Conservation (phyloP, 2,797 vertebrate species). For the Rhyacichthys aspro region DNA sequence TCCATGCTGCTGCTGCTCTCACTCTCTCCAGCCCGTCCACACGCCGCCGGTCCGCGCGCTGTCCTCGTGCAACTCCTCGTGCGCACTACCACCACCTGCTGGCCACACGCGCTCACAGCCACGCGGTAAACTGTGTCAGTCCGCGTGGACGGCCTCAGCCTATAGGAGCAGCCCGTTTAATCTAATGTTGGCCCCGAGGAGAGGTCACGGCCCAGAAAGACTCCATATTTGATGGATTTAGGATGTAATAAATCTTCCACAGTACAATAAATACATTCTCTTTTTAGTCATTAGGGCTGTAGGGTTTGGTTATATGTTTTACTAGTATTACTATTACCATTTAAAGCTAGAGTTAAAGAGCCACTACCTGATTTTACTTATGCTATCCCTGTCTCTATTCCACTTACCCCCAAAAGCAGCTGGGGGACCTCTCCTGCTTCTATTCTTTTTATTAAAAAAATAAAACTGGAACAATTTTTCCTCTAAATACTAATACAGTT, state of each 20-base stretch:
- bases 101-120: constrained; percentile 40
- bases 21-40: background rate
- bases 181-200: constrained; percentile 25
- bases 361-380: too few relatives aligned
- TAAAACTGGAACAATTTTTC: too few relatives aligned
- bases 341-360: constrained; percentile 14
- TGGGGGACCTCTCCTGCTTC: too few relatives aligned
- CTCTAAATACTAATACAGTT: too few relatives aligned
- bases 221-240: constrained; percentile 7
- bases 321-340: too few relatives aligned
- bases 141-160: constrained; percentile 34
- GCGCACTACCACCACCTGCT: constrained; percentile 56
- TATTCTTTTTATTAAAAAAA: too few relatives aligned
- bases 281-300: constrained; percentile 3
- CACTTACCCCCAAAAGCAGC: too few relatives aligned
- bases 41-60: background rate
- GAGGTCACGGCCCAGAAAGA: constrained; percentile 37
- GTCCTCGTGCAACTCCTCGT: background rate
- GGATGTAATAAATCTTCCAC: background rate
- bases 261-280: background rate
- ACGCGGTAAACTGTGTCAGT: constrained; percentile 39
- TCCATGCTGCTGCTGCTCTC: background rate
- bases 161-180: constrained; percentile 35
- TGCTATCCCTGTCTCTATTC: too few relatives aligned
- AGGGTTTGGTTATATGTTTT: too few relatives aligned